These are phyloP conservation scores for Onychostruthus taczanowskii DNA, from an alignment of 2,113 vertebrate species.

Conservation along the genomic window DNA sequence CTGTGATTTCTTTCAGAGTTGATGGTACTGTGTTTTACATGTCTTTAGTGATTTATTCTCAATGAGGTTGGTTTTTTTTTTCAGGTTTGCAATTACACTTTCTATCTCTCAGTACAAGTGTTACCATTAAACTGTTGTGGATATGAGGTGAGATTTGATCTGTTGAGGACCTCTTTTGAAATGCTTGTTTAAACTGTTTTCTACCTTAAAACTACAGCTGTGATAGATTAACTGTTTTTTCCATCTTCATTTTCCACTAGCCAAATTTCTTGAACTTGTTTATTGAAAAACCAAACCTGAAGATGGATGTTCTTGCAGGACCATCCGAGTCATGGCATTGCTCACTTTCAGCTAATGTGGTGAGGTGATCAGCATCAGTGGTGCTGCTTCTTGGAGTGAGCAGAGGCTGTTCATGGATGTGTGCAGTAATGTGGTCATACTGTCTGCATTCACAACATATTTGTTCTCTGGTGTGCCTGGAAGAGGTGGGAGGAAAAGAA, in stretches of 20 bases:
- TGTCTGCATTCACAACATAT: neutral
- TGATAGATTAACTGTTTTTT: neutral
- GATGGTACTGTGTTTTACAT: neutral
- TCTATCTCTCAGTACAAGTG: neutral
- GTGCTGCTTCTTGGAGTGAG: neutral
- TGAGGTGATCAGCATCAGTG: neutral
- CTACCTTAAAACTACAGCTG: neutral
- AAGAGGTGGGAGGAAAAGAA: neutral
- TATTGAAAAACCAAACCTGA: neutral
- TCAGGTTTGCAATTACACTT: neutral
- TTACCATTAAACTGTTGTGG: neutral
- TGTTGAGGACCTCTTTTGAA: neutral
- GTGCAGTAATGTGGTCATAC: neutral
- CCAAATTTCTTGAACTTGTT: neutral
- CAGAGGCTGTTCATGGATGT: neutral
- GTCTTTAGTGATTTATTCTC: neutral
- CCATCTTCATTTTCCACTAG: neutral
- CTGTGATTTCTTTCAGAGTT: neutral
- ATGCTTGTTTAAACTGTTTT: neutral
- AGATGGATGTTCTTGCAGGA: neutral
- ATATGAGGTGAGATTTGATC: neutral
- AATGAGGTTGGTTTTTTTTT: neutral
- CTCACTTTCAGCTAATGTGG: accelerated
- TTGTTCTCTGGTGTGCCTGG: neutral
- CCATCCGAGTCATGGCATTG: neutral